Evolutionary conservation across 2,113 vertebrate genomes (phyloP).

Genomic region (Otis tarda): DNA sequence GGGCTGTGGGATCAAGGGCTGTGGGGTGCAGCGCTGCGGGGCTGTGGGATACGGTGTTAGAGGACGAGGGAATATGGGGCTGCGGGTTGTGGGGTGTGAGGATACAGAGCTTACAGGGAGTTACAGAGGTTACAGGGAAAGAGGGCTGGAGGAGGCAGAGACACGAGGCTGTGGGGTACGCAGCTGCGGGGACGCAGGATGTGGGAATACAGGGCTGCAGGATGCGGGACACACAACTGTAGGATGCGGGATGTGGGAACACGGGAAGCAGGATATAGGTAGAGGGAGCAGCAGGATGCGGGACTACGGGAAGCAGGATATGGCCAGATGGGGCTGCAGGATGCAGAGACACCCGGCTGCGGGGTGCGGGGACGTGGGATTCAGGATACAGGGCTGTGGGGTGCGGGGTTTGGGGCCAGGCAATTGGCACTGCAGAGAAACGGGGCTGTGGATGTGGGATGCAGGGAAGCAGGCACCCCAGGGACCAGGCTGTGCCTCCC

Average conservation of each 20-base stretch:
- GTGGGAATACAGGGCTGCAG: conserved; percentile 7
- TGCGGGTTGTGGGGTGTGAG: background rate
- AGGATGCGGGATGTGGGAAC: conserved; percentile 55
- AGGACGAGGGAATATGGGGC: background rate
- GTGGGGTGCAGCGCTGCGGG: background rate
- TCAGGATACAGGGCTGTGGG: background rate
- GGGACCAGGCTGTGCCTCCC: background rate
- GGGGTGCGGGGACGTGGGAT: background rate
- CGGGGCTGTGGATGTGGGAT: fast-evolving
- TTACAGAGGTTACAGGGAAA: background rate
- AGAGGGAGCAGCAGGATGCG: conserved; percentile 22
- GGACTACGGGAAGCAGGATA: conserved; percentile 57
- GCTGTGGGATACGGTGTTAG: background rate
- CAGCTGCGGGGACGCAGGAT: background rate
- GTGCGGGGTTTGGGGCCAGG: background rate
- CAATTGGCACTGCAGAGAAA: background rate
- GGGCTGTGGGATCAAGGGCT: background rate
- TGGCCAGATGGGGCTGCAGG: background rate
- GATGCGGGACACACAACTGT: background rate
- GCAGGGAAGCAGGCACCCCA: background rate
- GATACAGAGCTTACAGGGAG: background rate
- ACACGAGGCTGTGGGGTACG: background rate
- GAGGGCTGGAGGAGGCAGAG: background rate
- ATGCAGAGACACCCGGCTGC: background rate
- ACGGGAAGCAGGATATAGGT: conserved; percentile 59